These are phyloP conservation scores for Yasuhikotakia modesta DNA, from an alignment of 2,797 vertebrate genomes.

Conservation along the genomic window DNA sequence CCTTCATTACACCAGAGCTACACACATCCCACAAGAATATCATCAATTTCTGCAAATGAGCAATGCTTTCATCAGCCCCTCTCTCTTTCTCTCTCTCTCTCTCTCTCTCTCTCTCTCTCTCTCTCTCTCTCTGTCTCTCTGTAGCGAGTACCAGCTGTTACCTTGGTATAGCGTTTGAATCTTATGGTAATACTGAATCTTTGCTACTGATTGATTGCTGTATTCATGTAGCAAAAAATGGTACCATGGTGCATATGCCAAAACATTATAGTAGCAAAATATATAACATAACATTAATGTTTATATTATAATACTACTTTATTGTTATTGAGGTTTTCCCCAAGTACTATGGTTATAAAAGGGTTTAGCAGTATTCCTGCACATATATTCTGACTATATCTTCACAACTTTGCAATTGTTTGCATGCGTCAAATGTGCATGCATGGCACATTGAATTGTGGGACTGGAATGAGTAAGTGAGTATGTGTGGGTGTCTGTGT, in stretches of 20 bases:
- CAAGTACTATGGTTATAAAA: not conserved
- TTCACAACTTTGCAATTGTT: not conserved
- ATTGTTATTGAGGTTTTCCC: not conserved
- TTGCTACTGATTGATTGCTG: not conserved
- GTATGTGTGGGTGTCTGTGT: constrained; percentile 23
- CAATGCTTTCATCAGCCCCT: constrained; percentile 44
- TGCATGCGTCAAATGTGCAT: not conserved
- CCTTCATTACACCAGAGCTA: constrained; percentile 25
- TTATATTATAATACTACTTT: not conserved
- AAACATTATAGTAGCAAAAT: not conserved
- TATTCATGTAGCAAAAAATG: not conserved
- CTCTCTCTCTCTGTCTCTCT: not conserved
- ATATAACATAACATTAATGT: too few relatives aligned
- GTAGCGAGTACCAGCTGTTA: not conserved
- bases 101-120: constrained; percentile 19
- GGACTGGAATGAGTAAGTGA: constrained; percentile 18
- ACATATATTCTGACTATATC: not conserved
- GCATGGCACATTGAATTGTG: not conserved
- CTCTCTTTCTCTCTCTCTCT: too few relatives aligned
- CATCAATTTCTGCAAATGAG: constrained; percentile 50
- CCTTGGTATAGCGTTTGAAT: not conserved
- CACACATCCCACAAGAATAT: constrained; percentile 7
- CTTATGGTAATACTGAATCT: not conserved
- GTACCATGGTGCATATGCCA: not conserved
- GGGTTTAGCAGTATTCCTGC: not conserved